Evolutionary conservation across 2,113 vertebrate species (phyloP).

Genomic region (Spermophilus dauricus): DNA sequence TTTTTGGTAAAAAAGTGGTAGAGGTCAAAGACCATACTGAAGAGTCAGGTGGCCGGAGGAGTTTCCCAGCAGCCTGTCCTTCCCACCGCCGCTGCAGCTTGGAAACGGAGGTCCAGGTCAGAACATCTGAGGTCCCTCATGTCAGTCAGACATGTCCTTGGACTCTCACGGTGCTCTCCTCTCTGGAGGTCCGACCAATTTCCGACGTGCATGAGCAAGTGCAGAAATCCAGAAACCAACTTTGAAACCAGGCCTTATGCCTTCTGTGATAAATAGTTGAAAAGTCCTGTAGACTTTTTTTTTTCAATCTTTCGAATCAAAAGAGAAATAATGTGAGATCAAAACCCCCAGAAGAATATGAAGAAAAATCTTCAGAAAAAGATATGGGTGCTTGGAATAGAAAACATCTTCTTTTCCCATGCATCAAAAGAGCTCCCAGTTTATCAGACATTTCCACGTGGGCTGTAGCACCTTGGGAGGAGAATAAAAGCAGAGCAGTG

Average conservation of each 20-base stretch:
- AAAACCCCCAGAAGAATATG: constrained; percentile 77
- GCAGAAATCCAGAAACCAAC: constrained; percentile 64
- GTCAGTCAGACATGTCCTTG: neutral
- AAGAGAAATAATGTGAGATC: constrained; percentile 80
- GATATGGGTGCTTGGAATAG: constrained; percentile 73
- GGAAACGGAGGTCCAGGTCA: constrained; percentile 26
- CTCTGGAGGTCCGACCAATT: constrained; percentile 8
- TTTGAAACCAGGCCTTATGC: constrained; percentile 73
- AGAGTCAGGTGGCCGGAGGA: neutral
- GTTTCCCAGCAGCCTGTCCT: constrained; percentile 4
- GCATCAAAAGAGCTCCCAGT: constrained; percentile 77
- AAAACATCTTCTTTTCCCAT: constrained; percentile 75
- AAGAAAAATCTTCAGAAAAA: constrained; percentile 77
- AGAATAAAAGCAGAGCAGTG: constrained; percentile 63
- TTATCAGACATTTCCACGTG: constrained; percentile 80
- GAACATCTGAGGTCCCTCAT: neutral
- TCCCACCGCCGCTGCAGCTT: neutral
- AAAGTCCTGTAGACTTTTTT: constrained; percentile 34
- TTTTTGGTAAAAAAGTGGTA: neutral
- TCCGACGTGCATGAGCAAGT: neutral
- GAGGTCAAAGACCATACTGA: neutral
- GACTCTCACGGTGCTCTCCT: constrained; percentile 49
- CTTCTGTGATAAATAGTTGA: constrained; percentile 79
- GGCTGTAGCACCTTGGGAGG: neutral
- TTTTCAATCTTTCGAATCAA: neutral